Percentiles rank a stretch among this genome's conserved stretches.
These are phyloP conservation scores for Leptothorax acervorum DNA, from an alignment of 2,888 invertebrate species.

Conservation along the genomic window DNA sequence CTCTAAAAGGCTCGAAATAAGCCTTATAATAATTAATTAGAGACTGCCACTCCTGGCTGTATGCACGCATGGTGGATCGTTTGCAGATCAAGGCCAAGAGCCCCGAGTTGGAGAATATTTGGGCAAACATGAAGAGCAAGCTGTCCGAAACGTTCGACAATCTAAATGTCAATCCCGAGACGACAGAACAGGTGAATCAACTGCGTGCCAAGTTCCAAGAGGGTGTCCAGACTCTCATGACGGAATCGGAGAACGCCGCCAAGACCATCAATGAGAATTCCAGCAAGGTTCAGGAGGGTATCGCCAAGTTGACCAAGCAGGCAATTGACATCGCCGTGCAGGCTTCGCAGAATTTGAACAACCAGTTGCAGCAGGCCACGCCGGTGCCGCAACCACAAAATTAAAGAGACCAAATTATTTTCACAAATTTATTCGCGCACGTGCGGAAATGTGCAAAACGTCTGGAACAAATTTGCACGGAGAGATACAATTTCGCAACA, in stretches of 20 bases:
- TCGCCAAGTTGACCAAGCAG: slow-evolving; percentile 81
- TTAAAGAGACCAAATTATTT: background rate
- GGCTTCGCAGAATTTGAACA: slow-evolving; percentile 80
- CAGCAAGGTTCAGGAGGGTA: slow-evolving; percentile 79
- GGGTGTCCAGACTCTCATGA: slow-evolving; percentile 78
- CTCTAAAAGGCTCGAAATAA: too few species aligned
- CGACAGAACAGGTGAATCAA: slow-evolving; percentile 79
- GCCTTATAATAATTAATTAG: too few species aligned
- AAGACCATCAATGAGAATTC: slow-evolving; percentile 79
- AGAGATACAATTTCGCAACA: background rate
- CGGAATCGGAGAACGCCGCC: slow-evolving; percentile 80
- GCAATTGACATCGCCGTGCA: slow-evolving; percentile 81
- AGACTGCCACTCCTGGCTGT: background rate
- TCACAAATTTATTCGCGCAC: too few species aligned
- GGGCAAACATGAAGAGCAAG: slow-evolving; percentile 77
- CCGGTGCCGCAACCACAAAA: slow-evolving; percentile 1
- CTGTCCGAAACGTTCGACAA: slow-evolving; percentile 78
- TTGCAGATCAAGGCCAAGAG: slow-evolving; percentile 80
- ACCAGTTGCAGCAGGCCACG: slow-evolving; percentile 78
- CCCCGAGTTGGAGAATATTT: slow-evolving; percentile 81
- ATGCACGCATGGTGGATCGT: slow-evolving; percentile 2
- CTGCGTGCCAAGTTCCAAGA: slow-evolving; percentile 80
- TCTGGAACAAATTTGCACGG: background rate
- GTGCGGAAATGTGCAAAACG: background rate
- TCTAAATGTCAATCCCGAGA: slow-evolving; percentile 80